Percentiles rank a stretch among this genome's conserved stretches.
Evolutionary conservation across 2,888 invertebrate species (phyloP).

Genomic region (Ceratothoa steindachneri): DNA sequence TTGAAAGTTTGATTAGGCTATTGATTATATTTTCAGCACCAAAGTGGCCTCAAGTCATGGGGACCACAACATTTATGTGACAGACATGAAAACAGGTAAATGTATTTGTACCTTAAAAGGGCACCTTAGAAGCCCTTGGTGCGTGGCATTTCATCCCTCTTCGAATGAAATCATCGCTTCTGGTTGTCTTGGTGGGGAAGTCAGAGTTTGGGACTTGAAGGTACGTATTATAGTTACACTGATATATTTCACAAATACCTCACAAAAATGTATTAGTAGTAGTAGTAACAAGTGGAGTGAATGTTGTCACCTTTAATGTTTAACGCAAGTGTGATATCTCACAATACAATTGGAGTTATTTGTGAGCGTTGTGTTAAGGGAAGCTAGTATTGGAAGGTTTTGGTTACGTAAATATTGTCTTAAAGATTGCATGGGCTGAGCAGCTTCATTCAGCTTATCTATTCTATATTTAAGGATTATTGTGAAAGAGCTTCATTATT

Average conservation of each 20-base stretch:
- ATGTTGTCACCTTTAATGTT: conserved; percentile 6
- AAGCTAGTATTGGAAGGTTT: too few relatives aligned
- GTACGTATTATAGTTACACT: too few relatives aligned
- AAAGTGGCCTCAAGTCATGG: conserved; percentile 83
- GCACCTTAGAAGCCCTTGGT: conserved; percentile 86
- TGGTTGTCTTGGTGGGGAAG: conserved; percentile 83
- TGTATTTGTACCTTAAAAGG: conserved; percentile 72
- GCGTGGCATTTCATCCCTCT: conserved; percentile 80
- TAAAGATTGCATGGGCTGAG: too few relatives aligned
- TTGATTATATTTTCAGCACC: too few relatives aligned
- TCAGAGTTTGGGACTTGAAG: conserved; percentile 79
- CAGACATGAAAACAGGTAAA: conserved; percentile 69
- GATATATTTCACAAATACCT: not conserved
- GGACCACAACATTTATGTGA: conserved; percentile 81
- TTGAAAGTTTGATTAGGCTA: too few relatives aligned
- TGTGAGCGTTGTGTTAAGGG: too few relatives aligned
- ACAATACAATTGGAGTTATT: too few relatives aligned
- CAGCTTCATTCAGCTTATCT: too few relatives aligned
- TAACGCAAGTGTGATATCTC: too few relatives aligned
- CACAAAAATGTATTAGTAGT: conserved; percentile 52
- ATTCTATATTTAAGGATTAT: too few relatives aligned
- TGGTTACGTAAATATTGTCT: too few relatives aligned
- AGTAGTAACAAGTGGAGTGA: conserved; percentile 35
- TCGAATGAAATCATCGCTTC: conserved; percentile 78
- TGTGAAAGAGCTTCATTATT: too few relatives aligned